Evolutionary conservation across 2,797 vertebrate genomes (phyloP), one percentile per base, ranked within the genome.

Genomic region (Distichodus sexfasciatus): DNA sequence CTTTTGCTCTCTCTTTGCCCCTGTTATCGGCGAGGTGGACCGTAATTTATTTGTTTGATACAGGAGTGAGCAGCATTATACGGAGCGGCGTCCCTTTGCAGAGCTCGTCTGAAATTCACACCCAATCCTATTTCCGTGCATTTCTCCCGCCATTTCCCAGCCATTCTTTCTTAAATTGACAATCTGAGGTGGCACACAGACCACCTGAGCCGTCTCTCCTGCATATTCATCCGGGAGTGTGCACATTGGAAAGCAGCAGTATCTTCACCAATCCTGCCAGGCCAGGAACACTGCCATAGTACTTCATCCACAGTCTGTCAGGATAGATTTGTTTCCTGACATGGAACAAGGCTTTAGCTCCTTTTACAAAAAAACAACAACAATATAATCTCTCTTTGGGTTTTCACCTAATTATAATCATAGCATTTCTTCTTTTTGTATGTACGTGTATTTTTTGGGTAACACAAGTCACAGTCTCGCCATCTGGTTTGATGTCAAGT

Each of bases 21-120:
- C 29, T 65, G 65, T 91, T 92, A 90, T 91, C 87, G 88, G 86
- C 87, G 87, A 89, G 90, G 91, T 78, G 86, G 88, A 89, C 88
- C 90, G 90, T 91, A 91, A 92, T 92, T 92, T 92, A 92, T 92
- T 92, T 91, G 90, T 89, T 90, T 90, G 89, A 90, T 92, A 91
- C 72, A 74, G 73, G 66, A 73, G 71, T 62, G 64, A 73, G 59
- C 74, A 57, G 60, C 72, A 80, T 78, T 80, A 80, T 76, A 76
- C 71, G 69, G 74, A 75, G 40, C 66, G 40, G 62, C 53, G 62
- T 44, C 73, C 66, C 69, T 77, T 61, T 33, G 47, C 61, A 57
- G 29, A 62, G 69, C 75, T 80, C 64, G 69, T 80, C 76, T 80
- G 71, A 73, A 78, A 80, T 78, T 77, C 71, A 76, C 62, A 76